Conservation (phyloP, 2,888 invertebrate genomes). For the Athrips mouffetella region DNA sequence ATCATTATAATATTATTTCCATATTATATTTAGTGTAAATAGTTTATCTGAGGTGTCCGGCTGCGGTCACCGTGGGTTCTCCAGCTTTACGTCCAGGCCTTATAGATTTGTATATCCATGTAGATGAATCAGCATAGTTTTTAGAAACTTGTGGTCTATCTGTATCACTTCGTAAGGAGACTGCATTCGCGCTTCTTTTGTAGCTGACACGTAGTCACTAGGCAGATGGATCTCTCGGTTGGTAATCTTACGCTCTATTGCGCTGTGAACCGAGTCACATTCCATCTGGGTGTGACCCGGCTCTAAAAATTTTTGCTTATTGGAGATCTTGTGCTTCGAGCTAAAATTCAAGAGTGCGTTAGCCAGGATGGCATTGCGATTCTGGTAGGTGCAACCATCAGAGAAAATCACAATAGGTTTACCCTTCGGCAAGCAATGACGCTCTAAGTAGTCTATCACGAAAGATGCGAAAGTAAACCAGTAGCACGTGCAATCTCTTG, state of each 20-base stretch:
- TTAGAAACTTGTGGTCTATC: conserved; percentile 20
- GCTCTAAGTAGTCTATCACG: conserved; percentile 25
- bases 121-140: conserved; percentile 18
- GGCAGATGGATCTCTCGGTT: conserved; percentile 28
- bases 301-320: conserved; percentile 32
- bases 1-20: no score
- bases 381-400: conserved; percentile 36
- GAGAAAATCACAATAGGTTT: conserved; percentile 25
- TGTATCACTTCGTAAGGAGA: conserved; percentile 17
- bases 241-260: conserved; percentile 41
- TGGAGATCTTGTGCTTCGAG: conserved; percentile 20
- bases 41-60: no score
- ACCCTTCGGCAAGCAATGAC: conserved; percentile 11
- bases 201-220: conserved; percentile 18
- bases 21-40: no score
- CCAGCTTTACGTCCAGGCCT: conserved; percentile 23
- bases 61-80: conserved; percentile 23
- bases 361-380: conserved; percentile 28
- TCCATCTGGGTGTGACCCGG: conserved; percentile 33
- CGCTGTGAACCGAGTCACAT: conserved; percentile 40
- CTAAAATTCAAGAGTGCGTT: conserved; percentile 30
- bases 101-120: conserved; percentile 21
- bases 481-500: conserved; percentile 25
- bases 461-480: conserved; percentile 32
- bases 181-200: conserved; percentile 19